Evolutionary conservation across 2,797 vertebrate genomes (phyloP).

Genomic region (Pteropus rufus): DNA sequence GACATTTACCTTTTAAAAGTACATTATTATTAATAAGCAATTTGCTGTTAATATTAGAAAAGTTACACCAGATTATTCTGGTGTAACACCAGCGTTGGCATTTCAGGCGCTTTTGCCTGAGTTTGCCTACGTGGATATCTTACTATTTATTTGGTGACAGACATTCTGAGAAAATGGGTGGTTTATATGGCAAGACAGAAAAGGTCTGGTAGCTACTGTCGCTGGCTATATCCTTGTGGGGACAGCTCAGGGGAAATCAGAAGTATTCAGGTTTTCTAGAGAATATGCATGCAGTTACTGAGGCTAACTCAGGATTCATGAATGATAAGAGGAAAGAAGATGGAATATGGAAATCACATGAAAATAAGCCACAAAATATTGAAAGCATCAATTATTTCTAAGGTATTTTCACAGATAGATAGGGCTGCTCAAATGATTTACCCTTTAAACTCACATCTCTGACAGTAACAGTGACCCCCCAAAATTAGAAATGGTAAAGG

Average conservation of each 20-base stretch:
- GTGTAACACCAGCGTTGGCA: neutral
- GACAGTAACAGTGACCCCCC: neutral
- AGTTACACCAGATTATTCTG: neutral
- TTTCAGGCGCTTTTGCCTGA: neutral
- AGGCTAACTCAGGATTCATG: slow-evolving; percentile 24
- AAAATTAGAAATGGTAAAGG: neutral
- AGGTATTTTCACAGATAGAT: slow-evolving; percentile 4
- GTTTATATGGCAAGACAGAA: neutral
- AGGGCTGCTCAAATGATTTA: neutral
- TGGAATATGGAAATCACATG: slow-evolving; percentile 50
- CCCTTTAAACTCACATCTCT: neutral
- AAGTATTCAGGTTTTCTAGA: neutral
- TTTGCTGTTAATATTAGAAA: neutral
- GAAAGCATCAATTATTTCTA: slow-evolving; percentile 39
- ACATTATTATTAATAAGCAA: neutral
- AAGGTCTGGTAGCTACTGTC: neutral
- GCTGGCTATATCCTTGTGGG: neutral
- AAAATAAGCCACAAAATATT: slow-evolving; percentile 30
- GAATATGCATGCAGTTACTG: neutral
- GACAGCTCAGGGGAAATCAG: neutral
- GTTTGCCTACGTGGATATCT: neutral
- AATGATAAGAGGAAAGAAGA: neutral
- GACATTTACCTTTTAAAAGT: neutral
- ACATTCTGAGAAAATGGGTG: slow-evolving; percentile 7
- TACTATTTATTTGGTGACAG: neutral